Evolutionary conservation across 2,888 invertebrate species (phyloP), one percentile per base, ranked within the genome.

Genomic region (Elysia crispata): DNA sequence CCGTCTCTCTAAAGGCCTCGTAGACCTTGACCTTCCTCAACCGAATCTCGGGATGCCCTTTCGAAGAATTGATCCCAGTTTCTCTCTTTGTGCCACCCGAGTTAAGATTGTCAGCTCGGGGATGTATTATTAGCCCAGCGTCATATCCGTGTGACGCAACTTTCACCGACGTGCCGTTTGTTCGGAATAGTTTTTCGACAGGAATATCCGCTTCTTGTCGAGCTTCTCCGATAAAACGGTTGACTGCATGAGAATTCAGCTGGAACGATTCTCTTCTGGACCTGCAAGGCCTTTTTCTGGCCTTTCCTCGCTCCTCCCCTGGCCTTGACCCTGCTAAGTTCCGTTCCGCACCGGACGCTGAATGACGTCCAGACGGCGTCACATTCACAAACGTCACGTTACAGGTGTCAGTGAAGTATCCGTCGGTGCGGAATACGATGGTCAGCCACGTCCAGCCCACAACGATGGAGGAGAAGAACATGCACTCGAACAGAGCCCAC

Each of bases 361-460:
- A 23, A 1, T 3, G 23, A 69, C 18, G 31, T 1, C 8, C 41
- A 8, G 25, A 25, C 13, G 54, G 1, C 0, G 79, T 54, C 1
- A 1, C 11, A n/a, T 75, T 79, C 33, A 62, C 8, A 62, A 60
- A 41, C 15, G 84, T 83, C 23, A 50, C 64, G 78, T 86, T 86
- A 80, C 89, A 89, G 25, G 81, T 64, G 15, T 84, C 80, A 8
- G 86, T 72, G 74, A 87, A 88, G 76, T 86, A 89, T 11, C 80
- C 82, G 60, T 88, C 87, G n/a, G 84, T 77, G 18, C 84, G 78
- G 50, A 89, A 79, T 15, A 87, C 84, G 20, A 85, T 79, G 31
- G 85, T 76, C 66, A 89, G 75, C 87, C 87, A 87, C 5, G 86
- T 84, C 89, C 89, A 89, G 54, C 88, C 89, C 57, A 88, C 85